A percentile compares a stretch with the other conserved stretches of the same genome.
Evolutionary conservation across 2,113 vertebrate genomes (phyloP).

Genomic region (Amblyornis subalaris): DNA sequence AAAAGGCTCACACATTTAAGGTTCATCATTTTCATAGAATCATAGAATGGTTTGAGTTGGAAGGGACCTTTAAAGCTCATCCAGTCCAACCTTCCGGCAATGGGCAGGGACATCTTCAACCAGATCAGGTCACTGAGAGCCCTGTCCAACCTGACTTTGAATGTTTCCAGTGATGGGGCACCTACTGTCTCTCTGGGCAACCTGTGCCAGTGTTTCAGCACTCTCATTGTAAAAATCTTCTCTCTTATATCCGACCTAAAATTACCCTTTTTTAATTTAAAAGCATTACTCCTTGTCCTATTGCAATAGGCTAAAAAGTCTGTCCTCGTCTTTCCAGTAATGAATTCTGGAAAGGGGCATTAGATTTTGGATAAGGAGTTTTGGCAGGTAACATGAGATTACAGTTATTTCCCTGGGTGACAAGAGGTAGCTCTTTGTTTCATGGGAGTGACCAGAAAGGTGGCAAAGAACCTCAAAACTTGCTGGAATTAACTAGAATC

Average conservation of each 20-base stretch:
- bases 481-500: background rate
- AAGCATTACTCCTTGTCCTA: background rate
- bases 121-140: background rate
- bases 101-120: background rate
- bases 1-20: background rate
- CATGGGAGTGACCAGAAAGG: background rate
- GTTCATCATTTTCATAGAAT: background rate
- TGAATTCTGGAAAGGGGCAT: background rate
- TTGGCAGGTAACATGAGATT: background rate
- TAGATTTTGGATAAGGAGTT: background rate
- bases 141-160: background rate
- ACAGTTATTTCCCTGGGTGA: background rate
- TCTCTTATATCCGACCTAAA: background rate
- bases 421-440: background rate
- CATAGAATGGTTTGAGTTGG: background rate
- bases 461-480: background rate
- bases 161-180: background rate
- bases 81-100: background rate
- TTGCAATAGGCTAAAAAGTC: background rate
- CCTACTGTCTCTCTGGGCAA: background rate
- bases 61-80: background rate
- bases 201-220: background rate
- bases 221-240: background rate
- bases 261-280: background rate
- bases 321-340: background rate